These are phyloP conservation scores for Sarcophilus harrisii DNA, from an alignment of 2,797 vertebrate genomes.

Conservation along the genomic window DNA sequence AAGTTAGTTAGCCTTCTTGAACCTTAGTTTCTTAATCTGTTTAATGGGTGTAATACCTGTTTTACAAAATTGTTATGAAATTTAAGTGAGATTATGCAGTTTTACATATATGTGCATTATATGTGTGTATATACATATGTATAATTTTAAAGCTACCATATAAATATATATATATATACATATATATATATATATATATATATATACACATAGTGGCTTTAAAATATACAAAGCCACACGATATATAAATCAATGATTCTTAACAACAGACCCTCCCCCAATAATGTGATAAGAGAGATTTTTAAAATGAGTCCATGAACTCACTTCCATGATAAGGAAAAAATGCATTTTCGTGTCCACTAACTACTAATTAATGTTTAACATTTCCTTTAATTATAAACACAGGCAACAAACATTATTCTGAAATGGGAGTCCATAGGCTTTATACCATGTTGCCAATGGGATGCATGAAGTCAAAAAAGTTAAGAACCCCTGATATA, in stretches of 20 bases:
- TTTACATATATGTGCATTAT: background rate
- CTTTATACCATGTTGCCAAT: background rate
- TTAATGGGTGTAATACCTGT: background rate
- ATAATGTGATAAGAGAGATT: background rate
- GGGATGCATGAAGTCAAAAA: background rate
- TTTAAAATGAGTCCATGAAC: background rate
- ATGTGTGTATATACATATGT: background rate
- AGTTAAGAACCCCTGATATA: background rate
- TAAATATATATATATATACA: background rate
- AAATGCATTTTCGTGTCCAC: background rate
- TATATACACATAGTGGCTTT: background rate
- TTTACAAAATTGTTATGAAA: background rate
- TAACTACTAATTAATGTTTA: background rate
- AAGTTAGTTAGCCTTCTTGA: background rate
- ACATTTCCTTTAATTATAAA: background rate
- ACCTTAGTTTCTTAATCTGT: slow-evolving; percentile 5
- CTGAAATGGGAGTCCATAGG: background rate
- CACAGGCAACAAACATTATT: background rate
- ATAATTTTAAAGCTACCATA: background rate
- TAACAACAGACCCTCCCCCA: background rate
- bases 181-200: background rate
- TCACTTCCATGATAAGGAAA: background rate
- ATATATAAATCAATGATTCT: background rate
- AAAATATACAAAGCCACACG: background rate
- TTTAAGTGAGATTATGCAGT: background rate